Conservation (phyloP, 2,888 invertebrate genomes). For the Folsomia candida region DNA sequence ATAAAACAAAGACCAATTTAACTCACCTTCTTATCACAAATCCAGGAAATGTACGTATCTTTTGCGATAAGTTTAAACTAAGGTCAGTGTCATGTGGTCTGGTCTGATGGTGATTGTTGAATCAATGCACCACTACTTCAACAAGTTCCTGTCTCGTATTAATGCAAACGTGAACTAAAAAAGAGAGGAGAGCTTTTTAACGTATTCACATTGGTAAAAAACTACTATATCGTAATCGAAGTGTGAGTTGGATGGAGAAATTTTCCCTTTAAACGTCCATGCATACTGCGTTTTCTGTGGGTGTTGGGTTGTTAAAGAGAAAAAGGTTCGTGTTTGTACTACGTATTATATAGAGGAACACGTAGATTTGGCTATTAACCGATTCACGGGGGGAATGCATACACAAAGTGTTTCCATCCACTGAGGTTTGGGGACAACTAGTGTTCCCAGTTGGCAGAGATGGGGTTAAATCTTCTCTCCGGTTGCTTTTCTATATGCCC, state of each 20-base stretch:
- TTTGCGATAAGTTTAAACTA: not conserved
- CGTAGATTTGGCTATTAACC: no score
- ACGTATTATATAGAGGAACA: no score
- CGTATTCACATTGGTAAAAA: no score
- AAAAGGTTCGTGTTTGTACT: no score
- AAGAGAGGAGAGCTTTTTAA: no score
- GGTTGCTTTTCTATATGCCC: not conserved
- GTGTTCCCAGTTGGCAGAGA: constrained; percentile 15
- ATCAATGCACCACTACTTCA: not conserved
- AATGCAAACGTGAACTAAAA: no score
- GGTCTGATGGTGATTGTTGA: not conserved
- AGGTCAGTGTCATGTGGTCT: constrained; percentile 13
- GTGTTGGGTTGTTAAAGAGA: no score
- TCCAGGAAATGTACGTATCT: not conserved
- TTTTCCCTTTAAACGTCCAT: no score
- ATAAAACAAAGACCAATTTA: not conserved
- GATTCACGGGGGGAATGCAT: no score
- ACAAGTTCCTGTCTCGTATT: constrained; percentile 4
- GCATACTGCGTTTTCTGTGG: no score
- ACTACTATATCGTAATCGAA: no score
- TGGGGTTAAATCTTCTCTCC: constrained; percentile 6
- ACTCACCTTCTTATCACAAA: not conserved
- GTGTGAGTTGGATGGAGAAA: no score
- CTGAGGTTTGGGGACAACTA: not conserved
- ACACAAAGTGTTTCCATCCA: constrained; percentile 20